Evolutionary conservation across 2,888 invertebrate species (phyloP).

Genomic region (Parnassius smintheus): DNA sequence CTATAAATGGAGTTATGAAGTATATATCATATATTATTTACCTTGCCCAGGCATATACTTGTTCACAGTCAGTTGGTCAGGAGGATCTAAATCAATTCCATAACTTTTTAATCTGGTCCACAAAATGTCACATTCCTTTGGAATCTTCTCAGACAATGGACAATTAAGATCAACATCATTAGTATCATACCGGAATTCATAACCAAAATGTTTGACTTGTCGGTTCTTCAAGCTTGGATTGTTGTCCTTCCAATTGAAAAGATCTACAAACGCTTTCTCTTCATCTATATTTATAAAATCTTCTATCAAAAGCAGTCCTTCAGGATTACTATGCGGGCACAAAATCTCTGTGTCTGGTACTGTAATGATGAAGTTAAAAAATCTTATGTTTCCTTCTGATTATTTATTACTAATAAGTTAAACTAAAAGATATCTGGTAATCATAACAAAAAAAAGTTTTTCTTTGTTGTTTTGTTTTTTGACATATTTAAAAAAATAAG

Average conservation of each 20-base stretch:
- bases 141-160: slow-evolving; percentile 86
- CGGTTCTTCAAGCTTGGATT: slow-evolving; percentile 86
- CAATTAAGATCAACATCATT: slow-evolving; percentile 90
- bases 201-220: slow-evolving; percentile 94
- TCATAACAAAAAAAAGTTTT: no score
- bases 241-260: slow-evolving; percentile 77
- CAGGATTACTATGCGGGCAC: slow-evolving; percentile 73
- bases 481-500: no score
- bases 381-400: neutral
- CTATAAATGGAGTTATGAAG: no score
- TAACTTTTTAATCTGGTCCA: slow-evolving; percentile 79
- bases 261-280: slow-evolving; percentile 82
- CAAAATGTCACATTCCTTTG: slow-evolving; percentile 84
- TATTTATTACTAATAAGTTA: no score
- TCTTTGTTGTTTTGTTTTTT: no score
- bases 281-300: slow-evolving; percentile 87
- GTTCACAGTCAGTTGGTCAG: slow-evolving; percentile 93
- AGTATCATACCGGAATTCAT: slow-evolving; percentile 92
- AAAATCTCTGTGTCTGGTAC: slow-evolving; percentile 62
- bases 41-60: slow-evolving; percentile 92
- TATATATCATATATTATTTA: slow-evolving; percentile 36
- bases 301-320: slow-evolving; percentile 85
- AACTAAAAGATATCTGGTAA: no score
- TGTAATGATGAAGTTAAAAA: slow-evolving; percentile 41
- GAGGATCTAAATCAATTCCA: slow-evolving; percentile 64